Evolutionary conservation across 2,113 vertebrate species (phyloP).

Genomic region (rabbit (Oryctolagus cuniculus)): mOryCun1.1 NC_091434.1:162918501-162919000

Average conservation of each 20-base stretch:
- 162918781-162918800: background rate
- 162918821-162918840: background rate
- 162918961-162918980: background rate
- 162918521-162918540: background rate
- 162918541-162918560: background rate
- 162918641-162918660: background rate
- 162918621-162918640: slow-evolving; percentile 19
- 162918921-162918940: background rate
- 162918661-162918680: background rate
- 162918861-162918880: background rate
- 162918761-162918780: background rate
- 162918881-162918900: background rate
- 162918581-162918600: background rate
- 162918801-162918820: background rate
- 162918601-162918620: slow-evolving; percentile 11
- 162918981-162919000: background rate
- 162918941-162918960: background rate
- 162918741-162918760: background rate
- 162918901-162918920: background rate
- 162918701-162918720: background rate
- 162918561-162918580: background rate
- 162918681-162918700: background rate
- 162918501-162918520: background rate
- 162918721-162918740: background rate
- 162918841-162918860: slow-evolving; percentile 21